Percentiles rank a stretch among this genome's conserved stretches.
phyloP scores from a whole-genome alignment of 2,797 vertebrate genomes.

The Falco rusticolus region DNA sequence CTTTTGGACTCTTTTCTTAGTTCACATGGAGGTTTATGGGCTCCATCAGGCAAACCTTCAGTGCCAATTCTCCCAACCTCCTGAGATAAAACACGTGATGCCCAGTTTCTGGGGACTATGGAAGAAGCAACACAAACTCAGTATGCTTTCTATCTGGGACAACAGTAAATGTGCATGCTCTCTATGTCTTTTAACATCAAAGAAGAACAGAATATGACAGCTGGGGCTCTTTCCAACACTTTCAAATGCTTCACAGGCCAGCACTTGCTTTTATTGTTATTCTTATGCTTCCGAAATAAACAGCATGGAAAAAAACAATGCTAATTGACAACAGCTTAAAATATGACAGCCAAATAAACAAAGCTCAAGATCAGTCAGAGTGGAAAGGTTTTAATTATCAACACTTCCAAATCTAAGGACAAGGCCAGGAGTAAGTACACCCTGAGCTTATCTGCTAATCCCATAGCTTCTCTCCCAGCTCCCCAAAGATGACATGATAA shows the following conservation, averaged over 20 bases:
- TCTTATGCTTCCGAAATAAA: slow-evolving; percentile 39
- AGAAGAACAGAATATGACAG: neutral
- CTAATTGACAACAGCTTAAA: slow-evolving; percentile 41
- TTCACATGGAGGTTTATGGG: neutral
- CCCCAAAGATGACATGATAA: neutral
- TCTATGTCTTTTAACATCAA: neutral
- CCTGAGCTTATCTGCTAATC: neutral
- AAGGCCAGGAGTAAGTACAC: neutral
- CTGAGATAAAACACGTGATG: neutral
- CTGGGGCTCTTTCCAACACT: neutral
- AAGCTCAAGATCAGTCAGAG: neutral
- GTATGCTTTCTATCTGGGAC: neutral
- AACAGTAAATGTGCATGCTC: neutral
- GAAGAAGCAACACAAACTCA: neutral
- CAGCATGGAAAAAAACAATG: neutral
- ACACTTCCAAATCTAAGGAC: neutral
- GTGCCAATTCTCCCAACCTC: neutral
- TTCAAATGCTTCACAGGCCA: neutral
- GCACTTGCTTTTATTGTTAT: neutral
- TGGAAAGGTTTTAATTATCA: slow-evolving; percentile 41
- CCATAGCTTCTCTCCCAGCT: neutral
- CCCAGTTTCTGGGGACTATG: neutral
- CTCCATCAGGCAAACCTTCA: neutral
- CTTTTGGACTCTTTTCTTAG: neutral
- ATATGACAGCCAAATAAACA: neutral